Base-by-base conservation (phyloP, 2,888 invertebrate species). In the Chrysolina oricalcia region DNA sequence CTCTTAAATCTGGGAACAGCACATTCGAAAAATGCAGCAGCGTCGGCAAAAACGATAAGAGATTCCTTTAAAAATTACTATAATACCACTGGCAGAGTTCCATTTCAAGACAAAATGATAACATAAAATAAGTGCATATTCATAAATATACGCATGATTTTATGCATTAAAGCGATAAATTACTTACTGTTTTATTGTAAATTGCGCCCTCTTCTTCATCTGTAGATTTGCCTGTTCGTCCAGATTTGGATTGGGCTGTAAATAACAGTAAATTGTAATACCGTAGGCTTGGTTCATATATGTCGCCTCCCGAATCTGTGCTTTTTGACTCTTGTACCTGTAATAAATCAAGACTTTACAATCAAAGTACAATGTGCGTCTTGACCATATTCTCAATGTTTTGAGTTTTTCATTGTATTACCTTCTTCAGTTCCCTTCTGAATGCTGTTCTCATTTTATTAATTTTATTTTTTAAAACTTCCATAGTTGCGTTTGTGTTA, bases 61-160 rank as follows among this genome's bases (percentile, higher is more conserved):
- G 63, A 74, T 40, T 19, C 41, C 17, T 78, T 70, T 72, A 77
- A 69, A 65, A 67, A 74, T 46, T 67, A 74, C 21, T 77, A 66
- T 59, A 72, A 41, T 50, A 72, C 71, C 69, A 41, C 53, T 59
- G 73, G 73, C 10, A 66, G 41, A 65, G 56, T 56, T 64, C 53
- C 17, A 19, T 75, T 76, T 40, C 70, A 68, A 72, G 72, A 75
- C 56, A 46, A 62, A 72, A 76, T 46, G 27, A 46, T 66, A 46
- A 3, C 21, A 21, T 66, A 64, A 64, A 17, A 27, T 27, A 27
- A 56, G 21, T 56, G 21, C 27, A 27, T 27, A 27, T 27, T 27
- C 27, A 27, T 27, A 27, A 27, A 27, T 27, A 27, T 27, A 27
- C 27, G 27, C 27, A 27, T 27, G 27, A 27, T 27, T 27, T 27